A percentile compares a stretch with the other conserved stretches of the same genome.
Evolutionary conservation across 2,113 vertebrate genomes (phyloP).

Genomic region (Ptilonorhynchus violaceus): DNA sequence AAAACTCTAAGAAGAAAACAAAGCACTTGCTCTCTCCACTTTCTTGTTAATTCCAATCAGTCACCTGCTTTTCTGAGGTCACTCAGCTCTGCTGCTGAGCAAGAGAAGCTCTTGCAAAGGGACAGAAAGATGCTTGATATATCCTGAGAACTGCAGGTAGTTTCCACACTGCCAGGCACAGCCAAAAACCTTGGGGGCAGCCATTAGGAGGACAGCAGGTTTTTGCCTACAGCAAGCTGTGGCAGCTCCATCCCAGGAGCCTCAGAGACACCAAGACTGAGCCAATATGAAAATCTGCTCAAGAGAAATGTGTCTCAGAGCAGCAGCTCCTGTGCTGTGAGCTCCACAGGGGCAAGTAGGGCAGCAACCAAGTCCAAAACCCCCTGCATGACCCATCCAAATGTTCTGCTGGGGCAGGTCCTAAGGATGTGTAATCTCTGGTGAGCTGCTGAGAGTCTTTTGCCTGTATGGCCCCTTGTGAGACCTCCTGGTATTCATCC

Average conservation of each 20-base stretch:
- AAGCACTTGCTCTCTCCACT: not conserved
- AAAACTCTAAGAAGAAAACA: not conserved
- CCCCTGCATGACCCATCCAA: not conserved
- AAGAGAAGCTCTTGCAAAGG: not conserved
- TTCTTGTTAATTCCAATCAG: not conserved
- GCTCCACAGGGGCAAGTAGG: not conserved
- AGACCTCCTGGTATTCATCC: not conserved
- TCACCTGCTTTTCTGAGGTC: fast-evolving
- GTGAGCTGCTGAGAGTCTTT: not conserved
- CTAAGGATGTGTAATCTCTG: not conserved
- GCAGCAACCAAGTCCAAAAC: not conserved
- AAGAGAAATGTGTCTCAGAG: not conserved
- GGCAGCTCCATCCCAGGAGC: not conserved
- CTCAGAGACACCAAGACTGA: not conserved
- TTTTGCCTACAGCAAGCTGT: not conserved
- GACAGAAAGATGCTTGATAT: not conserved
- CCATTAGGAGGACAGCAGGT: not conserved
- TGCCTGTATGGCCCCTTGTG: not conserved
- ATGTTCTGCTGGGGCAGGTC: not conserved
- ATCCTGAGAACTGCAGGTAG: not conserved
- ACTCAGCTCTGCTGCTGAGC: not conserved
- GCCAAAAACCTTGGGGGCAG: not conserved
- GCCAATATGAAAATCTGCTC: not conserved
- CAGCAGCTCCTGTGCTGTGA: not conserved
- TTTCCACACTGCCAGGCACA: not conserved